Evolutionary conservation across 2,797 vertebrate genomes (phyloP).

Genomic region (Spinibarbus caldwelli): DNA sequence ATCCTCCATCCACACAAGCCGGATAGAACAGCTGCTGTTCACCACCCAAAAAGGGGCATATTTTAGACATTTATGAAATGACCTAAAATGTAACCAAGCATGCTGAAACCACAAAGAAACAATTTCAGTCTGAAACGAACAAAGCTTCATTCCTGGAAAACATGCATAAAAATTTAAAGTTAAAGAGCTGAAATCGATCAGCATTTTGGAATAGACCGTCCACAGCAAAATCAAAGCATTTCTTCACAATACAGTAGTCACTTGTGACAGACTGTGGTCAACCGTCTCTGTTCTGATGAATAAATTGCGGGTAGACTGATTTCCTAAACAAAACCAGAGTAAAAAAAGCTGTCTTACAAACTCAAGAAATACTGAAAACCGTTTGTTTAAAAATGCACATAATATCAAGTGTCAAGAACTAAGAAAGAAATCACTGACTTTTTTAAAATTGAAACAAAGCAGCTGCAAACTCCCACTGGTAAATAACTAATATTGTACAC

Average conservation of each 20-base stretch:
- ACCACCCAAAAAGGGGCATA: neutral
- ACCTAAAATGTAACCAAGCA: neutral
- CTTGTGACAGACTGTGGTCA: neutral
- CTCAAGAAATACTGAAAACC: neutral
- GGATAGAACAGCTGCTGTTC: neutral
- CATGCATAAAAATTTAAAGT: neutral
- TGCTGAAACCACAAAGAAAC: neutral
- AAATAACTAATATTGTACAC: neutral
- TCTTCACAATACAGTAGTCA: neutral
- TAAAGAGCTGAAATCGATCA: neutral
- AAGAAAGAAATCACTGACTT: neutral
- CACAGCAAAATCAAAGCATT: neutral
- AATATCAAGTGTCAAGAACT: neutral
- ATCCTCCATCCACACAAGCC: neutral
- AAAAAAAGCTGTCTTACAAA: neutral
- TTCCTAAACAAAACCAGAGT: neutral
- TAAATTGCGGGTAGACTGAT: neutral
- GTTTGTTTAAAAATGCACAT: neutral
- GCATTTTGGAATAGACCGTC: neutral
- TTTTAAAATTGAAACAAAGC: neutral
- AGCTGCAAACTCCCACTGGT: neutral
- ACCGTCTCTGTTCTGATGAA: neutral
- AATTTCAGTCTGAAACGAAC: neutral
- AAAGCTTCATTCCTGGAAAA: neutral
- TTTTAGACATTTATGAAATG: neutral